Evolutionary conservation across 2,888 invertebrate genomes (phyloP).

Genomic region (Patella depressa): DNA sequence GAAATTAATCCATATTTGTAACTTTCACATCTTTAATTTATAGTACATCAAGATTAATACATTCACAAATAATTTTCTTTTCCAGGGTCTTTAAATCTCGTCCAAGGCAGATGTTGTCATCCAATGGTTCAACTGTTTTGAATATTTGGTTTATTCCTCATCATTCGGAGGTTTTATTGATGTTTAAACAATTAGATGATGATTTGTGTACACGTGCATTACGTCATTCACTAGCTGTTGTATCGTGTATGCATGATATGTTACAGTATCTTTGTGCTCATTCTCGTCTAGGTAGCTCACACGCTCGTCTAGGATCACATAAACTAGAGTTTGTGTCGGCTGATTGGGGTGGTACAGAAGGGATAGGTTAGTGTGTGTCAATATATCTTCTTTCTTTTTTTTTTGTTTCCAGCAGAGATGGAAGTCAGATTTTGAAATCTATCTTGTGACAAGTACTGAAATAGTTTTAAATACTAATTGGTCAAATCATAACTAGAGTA

Average conservation of each 20-base stretch:
- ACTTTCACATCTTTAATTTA: neutral
- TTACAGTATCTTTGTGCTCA: slow-evolving; percentile 69
- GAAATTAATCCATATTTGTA: neutral
- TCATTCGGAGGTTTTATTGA: slow-evolving; percentile 64
- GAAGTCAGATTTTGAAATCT: too few species aligned
- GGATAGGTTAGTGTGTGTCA: slow-evolving; percentile 56
- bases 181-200: slow-evolving; percentile 66
- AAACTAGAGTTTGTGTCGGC: slow-evolving; percentile 65
- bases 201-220: slow-evolving; percentile 57
- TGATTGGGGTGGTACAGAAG: slow-evolving; percentile 70
- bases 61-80: slow-evolving; percentile 2
- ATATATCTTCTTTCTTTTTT: too few species aligned
- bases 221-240: slow-evolving; percentile 55
- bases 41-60: too few species aligned
- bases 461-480: too few species aligned
- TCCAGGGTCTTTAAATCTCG: slow-evolving; percentile 60
- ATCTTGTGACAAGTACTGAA: too few species aligned
- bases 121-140: slow-evolving; percentile 63
- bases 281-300: slow-evolving; percentile 63
- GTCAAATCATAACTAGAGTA: too few species aligned
- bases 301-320: slow-evolving; percentile 59
- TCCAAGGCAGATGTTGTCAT: slow-evolving; percentile 63
- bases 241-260: slow-evolving; percentile 68
- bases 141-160: slow-evolving; percentile 72
- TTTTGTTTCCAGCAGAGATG: too few species aligned